A percentile compares a stretch with the other conserved stretches of the same genome.
Conservation (phyloP, 2,888 invertebrate genomes). For the Serrognathus titanus region DNA sequence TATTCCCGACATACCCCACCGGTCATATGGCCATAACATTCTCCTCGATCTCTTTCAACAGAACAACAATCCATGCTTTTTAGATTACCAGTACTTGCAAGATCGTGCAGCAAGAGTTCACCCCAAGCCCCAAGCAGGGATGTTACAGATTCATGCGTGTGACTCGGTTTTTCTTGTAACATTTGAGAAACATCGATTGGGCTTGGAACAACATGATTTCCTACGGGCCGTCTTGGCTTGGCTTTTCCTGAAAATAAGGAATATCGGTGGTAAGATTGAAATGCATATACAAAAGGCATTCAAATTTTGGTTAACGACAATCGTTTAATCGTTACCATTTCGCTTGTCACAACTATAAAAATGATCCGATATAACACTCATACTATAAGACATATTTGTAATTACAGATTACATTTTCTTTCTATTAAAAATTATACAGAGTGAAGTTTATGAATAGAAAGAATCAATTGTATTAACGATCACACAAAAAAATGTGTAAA, state of each 20-base stretch:
- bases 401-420: too few relatives aligned
- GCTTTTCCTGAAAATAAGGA: slow-evolving; percentile 45
- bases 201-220: slow-evolving; percentile 60
- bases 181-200: slow-evolving; percentile 58
- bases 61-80: slow-evolving; percentile 51
- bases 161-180: slow-evolving; percentile 55
- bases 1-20: slow-evolving; percentile 61
- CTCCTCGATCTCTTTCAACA: slow-evolving; percentile 46
- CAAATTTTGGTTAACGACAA: too few relatives aligned
- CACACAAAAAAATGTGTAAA: too few relatives aligned
- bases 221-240: slow-evolving; percentile 52
- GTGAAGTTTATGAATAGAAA: too few relatives aligned
- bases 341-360: too few relatives aligned
- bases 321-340: too few relatives aligned
- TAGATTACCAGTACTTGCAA: slow-evolving; percentile 64
- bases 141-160: slow-evolving; percentile 70
- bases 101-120: slow-evolving; percentile 69
- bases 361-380: too few relatives aligned
- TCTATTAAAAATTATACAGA: too few relatives aligned
- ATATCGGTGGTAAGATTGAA: too few relatives aligned
- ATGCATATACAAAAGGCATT: too few relatives aligned
- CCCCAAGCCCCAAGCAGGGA: slow-evolving; percentile 79
- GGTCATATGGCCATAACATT: slow-evolving; percentile 54
- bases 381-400: too few relatives aligned
- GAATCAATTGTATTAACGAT: too few relatives aligned